These are phyloP conservation scores for Drosophila littoralis DNA, from an alignment of 1,140 invertebrate species.

Conservation along the genomic window DNA sequence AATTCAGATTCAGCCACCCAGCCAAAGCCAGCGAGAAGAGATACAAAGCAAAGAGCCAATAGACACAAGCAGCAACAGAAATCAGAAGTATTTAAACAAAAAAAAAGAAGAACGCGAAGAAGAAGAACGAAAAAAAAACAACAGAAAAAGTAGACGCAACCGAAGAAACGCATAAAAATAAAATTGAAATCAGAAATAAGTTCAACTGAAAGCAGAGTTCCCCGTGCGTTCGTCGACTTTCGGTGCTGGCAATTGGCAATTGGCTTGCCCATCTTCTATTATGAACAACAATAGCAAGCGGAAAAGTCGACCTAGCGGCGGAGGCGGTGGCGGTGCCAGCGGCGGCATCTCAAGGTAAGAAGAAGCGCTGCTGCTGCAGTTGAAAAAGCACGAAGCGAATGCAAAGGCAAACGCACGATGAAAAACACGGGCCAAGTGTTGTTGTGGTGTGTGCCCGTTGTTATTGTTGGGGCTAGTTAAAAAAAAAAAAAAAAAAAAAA, in stretches of 20 bases:
- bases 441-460: slow-evolving; percentile 15
- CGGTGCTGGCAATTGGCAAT: slow-evolving; percentile 63
- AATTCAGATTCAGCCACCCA: slow-evolving; percentile 48
- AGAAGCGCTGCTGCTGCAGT: slow-evolving; percentile 66
- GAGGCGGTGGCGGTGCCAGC: slow-evolving; percentile 58
- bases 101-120: slow-evolving; percentile 13
- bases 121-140: background rate
- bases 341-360: slow-evolving; percentile 82
- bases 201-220: slow-evolving; percentile 50
- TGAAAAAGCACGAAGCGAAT: slow-evolving; percentile 42
- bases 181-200: slow-evolving; percentile 53
- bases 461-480: slow-evolving; percentile 26
- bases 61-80: slow-evolving; percentile 40
- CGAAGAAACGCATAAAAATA: slow-evolving; percentile 47
- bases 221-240: slow-evolving; percentile 64
- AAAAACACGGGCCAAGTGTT: slow-evolving; percentile 33
- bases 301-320: slow-evolving; percentile 80
- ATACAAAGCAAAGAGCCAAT: slow-evolving; percentile 33
- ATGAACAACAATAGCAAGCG: slow-evolving; percentile 83
- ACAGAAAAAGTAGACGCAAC: slow-evolving; percentile 34
- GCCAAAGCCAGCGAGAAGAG: slow-evolving; percentile 38
- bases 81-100: slow-evolving; percentile 35
- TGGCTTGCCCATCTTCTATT: slow-evolving; percentile 62
- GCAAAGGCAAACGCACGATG: slow-evolving; percentile 39
- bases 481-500: slow-evolving; percentile 53